A percentile compares a stretch with the other conserved stretches of the same genome.
phyloP scores from a whole-genome alignment of 2,113 vertebrate species.

The Nannospalax galili region DNA sequence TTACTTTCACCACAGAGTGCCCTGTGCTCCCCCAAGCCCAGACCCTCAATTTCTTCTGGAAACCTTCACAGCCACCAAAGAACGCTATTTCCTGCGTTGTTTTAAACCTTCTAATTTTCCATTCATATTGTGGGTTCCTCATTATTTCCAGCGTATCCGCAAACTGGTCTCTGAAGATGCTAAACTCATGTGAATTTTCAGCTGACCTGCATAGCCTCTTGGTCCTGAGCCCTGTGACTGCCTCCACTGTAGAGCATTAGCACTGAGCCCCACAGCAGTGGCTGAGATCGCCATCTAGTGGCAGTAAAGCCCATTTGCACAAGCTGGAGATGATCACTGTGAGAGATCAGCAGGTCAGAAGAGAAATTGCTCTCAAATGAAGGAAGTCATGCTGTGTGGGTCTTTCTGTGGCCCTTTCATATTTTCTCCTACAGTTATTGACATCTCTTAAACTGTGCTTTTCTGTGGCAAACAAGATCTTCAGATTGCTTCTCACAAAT shows the following conservation, averaged over 20 bases:
- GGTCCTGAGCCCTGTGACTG: neutral
- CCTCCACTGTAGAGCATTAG: accelerated
- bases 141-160: neutral
- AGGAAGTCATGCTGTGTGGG: accelerated
- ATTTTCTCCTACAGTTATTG: neutral
- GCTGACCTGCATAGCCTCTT: neutral
- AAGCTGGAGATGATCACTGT: accelerated
- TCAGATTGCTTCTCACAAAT: neutral
- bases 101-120: neutral
- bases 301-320: accelerated
- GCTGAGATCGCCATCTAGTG: neutral
- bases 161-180: neutral
- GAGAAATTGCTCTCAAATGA: neutral
- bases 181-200: neutral
- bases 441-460: neutral
- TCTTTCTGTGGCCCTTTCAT: accelerated
- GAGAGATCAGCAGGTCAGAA: neutral
- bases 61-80: neutral
- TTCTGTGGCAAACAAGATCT: neutral
- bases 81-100: neutral
- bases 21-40: neutral
- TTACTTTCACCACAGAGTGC: neutral
- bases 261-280: accelerated
- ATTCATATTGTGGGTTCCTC: neutral
- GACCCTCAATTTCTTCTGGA: neutral